Evolutionary conservation across 2,113 vertebrate genomes (phyloP), one percentile per base, ranked within the genome.

Genomic region (Fulmarus glacialis): DNA sequence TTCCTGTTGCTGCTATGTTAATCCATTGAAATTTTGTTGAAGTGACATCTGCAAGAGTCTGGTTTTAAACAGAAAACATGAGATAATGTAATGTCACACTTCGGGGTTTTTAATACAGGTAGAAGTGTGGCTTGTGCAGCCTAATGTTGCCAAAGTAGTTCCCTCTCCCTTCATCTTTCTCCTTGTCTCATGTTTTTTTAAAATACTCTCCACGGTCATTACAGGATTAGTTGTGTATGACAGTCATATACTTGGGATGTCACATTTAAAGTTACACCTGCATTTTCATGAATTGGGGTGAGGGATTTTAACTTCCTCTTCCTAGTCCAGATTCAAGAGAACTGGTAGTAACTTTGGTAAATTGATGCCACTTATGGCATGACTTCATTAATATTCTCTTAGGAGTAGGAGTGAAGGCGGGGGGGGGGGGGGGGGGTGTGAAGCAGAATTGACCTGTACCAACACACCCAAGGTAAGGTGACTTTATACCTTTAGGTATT

Each of bases 341-440:
- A 30, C 34, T 82, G 63, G 36, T 77, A 53, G 15, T 74, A 85
- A 82, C 40, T 79, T 92, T 22, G 60, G 30, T 92, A 19, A 90
- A 47, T 56, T 82, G 67, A 42, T 59, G 60, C 64, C 75, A 47
- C 18, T 67, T 77, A 30, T 0, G n/a, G 73, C 60, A 80, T 47
- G 13, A 90, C n/a, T 72, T 72, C 1, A 1, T 86, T 67, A 95
- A 60, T 88, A 73, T 74, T 40, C 30, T 67, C 53, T 60, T 84
- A 87, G n/a, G 43, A 68, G 59, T 73, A 67, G 52, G 52, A 79
- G 19, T 10, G 22, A 75, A 53, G 36, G n/a, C 6, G 11, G 24
- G 14, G 23, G 3, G 12, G 48, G 23, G 48, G 42, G 56, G 8
- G 47, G 3, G 12, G 4, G n/a, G 3, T n/a, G 3, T 4, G 1